phyloP scores from a whole-genome alignment of 2,888 invertebrate species.

The Melanotus villosus region DNA sequence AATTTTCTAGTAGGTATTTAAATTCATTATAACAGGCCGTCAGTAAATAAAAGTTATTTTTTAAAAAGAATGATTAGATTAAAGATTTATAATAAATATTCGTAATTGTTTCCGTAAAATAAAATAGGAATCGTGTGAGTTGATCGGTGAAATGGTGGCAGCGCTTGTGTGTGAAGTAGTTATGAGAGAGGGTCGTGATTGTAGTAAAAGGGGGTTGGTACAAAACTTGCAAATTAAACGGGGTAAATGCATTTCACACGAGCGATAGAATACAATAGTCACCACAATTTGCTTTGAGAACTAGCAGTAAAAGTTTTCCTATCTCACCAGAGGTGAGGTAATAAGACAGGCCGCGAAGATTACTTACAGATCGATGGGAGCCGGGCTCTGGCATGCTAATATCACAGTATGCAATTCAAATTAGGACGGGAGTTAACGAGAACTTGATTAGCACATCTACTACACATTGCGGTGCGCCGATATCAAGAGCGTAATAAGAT shows the following conservation, averaged over 20 bases:
- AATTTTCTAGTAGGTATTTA: too few species aligned
- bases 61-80: too few species aligned
- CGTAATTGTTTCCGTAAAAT: too few species aligned
- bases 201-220: constrained; percentile 23
- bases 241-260: constrained; percentile 43
- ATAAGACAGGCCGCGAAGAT: constrained; percentile 59
- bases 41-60: too few species aligned
- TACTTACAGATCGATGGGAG: constrained; percentile 63
- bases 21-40: too few species aligned
- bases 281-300: constrained; percentile 53
- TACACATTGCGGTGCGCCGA: constrained; percentile 61
- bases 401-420: constrained; percentile 66
- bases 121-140: too few species aligned
- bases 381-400: constrained; percentile 62
- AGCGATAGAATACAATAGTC: constrained; percentile 48
- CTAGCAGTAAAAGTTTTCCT: constrained; percentile 54
- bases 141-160: constrained; percentile 6
- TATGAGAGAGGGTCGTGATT: background rate
- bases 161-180: background rate
- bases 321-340: constrained; percentile 52
- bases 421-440: constrained; percentile 64
- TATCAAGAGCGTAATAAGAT: constrained; percentile 55
- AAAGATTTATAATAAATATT: too few species aligned
- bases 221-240: constrained; percentile 41
- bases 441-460: constrained; percentile 65